These are phyloP conservation scores for Drosophila novamexicana DNA, from an alignment of 1,140 invertebrate species.

Conservation along the genomic window DNA sequence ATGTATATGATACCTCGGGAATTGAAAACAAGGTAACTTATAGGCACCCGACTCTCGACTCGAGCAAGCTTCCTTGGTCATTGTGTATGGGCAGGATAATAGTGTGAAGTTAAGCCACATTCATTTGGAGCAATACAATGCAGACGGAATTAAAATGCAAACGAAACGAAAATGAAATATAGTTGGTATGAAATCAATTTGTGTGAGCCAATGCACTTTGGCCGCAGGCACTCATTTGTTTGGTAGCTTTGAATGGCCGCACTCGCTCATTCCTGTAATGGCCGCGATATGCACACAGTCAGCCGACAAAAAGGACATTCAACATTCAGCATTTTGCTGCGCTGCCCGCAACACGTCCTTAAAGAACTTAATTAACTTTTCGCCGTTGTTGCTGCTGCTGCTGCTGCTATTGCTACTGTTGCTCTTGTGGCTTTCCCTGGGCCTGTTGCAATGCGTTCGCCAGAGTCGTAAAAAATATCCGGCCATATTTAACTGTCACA, in stretches of 20 bases:
- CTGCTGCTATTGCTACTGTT: background rate
- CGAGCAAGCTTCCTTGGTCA: too few relatives aligned
- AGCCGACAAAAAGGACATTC: constrained; percentile 19
- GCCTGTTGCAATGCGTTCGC: constrained; percentile 8
- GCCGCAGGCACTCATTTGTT: constrained; percentile 4
- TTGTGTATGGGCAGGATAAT: too few relatives aligned
- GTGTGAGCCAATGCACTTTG: constrained; percentile 41
- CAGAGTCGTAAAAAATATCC: constrained; percentile 62
- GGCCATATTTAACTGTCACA: constrained; percentile 77
- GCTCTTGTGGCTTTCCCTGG: background rate
- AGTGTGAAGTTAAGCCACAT: background rate
- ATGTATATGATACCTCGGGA: too few relatives aligned
- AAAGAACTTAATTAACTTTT: constrained; percentile 65
- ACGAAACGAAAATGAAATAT: constrained; percentile 64
- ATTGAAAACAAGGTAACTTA: background rate
- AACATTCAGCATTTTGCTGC: constrained; percentile 22
- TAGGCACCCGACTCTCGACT: background rate
- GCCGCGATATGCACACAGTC: constrained; percentile 53
- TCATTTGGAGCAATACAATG: constrained; percentile 14
- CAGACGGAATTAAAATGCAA: constrained; percentile 44
- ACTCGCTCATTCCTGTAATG: constrained; percentile 26
- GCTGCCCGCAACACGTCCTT: constrained; percentile 48
- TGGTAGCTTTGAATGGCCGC: background rate
- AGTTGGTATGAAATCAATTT: constrained; percentile 74
- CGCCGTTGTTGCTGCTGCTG: constrained; percentile 6